Evolutionary conservation across 1,140 invertebrate species (phyloP), one percentile per base, ranked within the genome.

Genomic region (Daktulosphaira vitifoliae): DNA sequence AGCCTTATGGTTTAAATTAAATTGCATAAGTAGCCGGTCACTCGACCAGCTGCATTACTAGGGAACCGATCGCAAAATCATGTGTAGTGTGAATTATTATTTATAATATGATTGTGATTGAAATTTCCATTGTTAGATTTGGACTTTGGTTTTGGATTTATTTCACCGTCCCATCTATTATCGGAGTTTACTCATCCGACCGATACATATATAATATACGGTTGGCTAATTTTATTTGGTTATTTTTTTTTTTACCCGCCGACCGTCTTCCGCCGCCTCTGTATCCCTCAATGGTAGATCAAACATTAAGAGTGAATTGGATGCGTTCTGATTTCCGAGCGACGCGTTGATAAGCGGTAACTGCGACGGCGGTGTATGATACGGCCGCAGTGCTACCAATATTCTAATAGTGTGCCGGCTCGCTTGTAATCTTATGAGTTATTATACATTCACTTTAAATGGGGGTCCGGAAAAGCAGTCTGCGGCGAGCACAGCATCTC

Each of bases 151-250:
- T 48, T 33, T 23, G 42, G 2, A 20, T 33, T 53, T 42, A 20
- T 29, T 18, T 29, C 25, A 20, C 54, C 25, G 13, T 62, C 42
- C 18, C 6, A 13, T 62, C 42, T 48, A 59, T 48, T 62, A 62
- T 62, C 56, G 26, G 42, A 23, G n/a, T 62, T 62, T 62, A 62
- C 25, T 48, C 42, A 48, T 62, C 42, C 25, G 26, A 62, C 56
- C 56, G 11, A 62, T 46, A 13, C 42, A 56, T 23, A 44, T 22
- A 11, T 38, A 52, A 8, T 25, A 23, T 42, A 62, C 42, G 56
- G 42, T 33, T 62, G 56, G 42, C 42, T 62, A 62, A 62, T 62
- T 62, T 62, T 62, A 62, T 62, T 62, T 48, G 42, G 56, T 48
- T 62, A 46, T 62, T 62, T 33, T 33, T 62, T 53, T 37, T 53